Percentiles rank a stretch among this genome's conserved stretches.
Evolutionary conservation across 2,113 vertebrate species (phyloP).

Genomic region (Mirounga angustirostris): DNA sequence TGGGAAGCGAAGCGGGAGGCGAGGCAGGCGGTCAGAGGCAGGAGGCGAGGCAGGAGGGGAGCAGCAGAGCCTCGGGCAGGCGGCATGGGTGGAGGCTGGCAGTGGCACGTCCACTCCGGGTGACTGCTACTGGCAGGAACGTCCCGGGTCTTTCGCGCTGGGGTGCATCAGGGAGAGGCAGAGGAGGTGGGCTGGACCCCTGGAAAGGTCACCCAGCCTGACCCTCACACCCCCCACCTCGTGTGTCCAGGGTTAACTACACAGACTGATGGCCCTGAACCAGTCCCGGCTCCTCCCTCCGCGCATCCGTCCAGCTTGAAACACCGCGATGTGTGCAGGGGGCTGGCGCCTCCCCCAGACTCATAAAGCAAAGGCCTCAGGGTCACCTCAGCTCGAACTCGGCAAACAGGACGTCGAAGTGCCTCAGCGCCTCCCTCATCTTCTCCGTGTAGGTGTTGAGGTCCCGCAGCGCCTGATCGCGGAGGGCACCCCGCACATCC

Average conservation of each 20-base stretch:
- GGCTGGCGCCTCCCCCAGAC: fast-evolving
- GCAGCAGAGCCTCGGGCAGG: background rate
- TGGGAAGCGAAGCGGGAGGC: background rate
- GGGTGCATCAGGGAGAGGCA: background rate
- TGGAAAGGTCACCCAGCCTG: too few relatives aligned
- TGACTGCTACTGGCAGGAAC: background rate
- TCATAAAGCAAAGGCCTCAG: background rate
- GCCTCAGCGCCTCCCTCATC: constrained; percentile 95
- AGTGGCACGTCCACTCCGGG: background rate
- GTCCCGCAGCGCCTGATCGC: constrained; percentile 97
- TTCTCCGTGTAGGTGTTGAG: constrained; percentile 96
- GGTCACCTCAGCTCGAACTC: constrained; percentile 98
- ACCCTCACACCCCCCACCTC: background rate
- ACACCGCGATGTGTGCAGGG: fast-evolving
- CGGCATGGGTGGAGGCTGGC: background rate
- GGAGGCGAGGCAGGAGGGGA: background rate
- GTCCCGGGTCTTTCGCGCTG: too few relatives aligned
- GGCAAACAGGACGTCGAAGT: constrained; percentile 97
- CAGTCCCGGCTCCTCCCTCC: too few relatives aligned
- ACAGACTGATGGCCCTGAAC: fast-evolving
- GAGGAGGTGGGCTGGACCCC: background rate
- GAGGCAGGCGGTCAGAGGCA: background rate
- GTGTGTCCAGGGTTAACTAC: background rate
- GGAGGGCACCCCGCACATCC: constrained; percentile 95
- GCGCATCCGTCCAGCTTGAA: background rate